These are phyloP conservation scores for Neosilurus hyrtlii DNA, from an alignment of 2,797 vertebrate genomes.

Conservation along the genomic window DNA sequence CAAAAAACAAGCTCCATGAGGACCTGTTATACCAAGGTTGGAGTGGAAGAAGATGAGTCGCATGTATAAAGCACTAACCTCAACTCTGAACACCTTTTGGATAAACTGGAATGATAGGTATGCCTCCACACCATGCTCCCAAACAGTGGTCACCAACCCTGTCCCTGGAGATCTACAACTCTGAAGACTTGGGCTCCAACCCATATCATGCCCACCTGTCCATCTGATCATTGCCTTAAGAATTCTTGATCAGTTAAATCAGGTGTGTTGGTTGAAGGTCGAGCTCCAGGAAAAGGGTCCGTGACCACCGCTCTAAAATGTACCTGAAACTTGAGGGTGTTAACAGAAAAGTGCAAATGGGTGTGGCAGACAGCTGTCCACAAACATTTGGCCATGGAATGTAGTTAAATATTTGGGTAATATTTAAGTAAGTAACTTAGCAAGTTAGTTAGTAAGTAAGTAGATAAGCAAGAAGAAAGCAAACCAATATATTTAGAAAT, in stretches of 20 bases:
- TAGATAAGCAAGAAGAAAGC: not conserved
- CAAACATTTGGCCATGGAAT: not conserved
- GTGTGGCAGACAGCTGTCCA: not conserved
- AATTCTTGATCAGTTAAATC: too few relatives aligned
- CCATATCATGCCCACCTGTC: too few relatives aligned
- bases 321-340: too few relatives aligned
- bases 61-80: not conserved
- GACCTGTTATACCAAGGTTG: not conserved
- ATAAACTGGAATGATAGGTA: not conserved
- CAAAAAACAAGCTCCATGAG: not conserved
- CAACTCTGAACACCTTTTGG: not conserved
- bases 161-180: too few relatives aligned
- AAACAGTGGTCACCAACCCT: not conserved
- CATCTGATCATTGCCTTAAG: too few relatives aligned
- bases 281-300: too few relatives aligned
- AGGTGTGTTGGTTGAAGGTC: too few relatives aligned
- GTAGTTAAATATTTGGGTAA: not conserved
- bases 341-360: not conserved
- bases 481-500: not conserved
- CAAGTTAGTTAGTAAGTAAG: not conserved
- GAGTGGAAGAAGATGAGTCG: not conserved
- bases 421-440: not conserved
- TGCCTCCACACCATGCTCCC: not conserved
- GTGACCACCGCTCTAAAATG: too few relatives aligned
- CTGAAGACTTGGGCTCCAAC: too few relatives aligned